These are phyloP conservation scores for Stratiolaelaps scimitus DNA, from an alignment of 1,140 invertebrate genomes.

Conservation along the genomic window DNA sequence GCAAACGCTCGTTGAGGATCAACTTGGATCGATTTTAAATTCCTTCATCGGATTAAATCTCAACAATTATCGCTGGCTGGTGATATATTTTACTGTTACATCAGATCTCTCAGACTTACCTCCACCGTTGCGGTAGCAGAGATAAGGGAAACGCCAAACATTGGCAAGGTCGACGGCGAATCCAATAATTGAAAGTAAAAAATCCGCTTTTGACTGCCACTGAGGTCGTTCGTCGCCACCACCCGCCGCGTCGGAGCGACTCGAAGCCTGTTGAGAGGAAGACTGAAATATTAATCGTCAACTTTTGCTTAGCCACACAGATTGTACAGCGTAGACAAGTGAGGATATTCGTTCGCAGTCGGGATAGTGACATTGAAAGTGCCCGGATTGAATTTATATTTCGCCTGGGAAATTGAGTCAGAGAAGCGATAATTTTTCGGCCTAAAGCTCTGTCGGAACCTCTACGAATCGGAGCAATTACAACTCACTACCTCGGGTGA, in stretches of 20 bases:
- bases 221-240: conserved; percentile 36
- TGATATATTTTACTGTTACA: background rate
- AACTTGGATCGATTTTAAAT: conserved; percentile 28
- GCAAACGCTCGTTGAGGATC: conserved; percentile 17
- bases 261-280: too few species aligned
- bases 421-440: too few species aligned
- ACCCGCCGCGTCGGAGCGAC: background rate
- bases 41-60: conserved; percentile 6
- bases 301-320: too few species aligned
- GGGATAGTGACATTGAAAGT: too few species aligned
- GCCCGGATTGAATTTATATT: too few species aligned
- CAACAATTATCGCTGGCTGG: conserved; percentile 2
- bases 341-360: too few species aligned
- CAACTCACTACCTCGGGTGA: too few species aligned
- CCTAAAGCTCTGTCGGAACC: too few species aligned
- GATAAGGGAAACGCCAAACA: conserved; percentile 66
- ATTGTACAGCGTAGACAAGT: too few species aligned
- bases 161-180: conserved; percentile 74
- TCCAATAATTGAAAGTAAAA: conserved; percentile 68
- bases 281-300: too few species aligned
- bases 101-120: conserved; percentile 43
- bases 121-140: conserved; percentile 65
- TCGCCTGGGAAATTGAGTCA: too few species aligned
- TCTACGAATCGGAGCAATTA: too few species aligned
- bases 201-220: conserved; percentile 67